Evolutionary conservation across 2,113 vertebrate genomes (phyloP).

Genomic region (Gopherus evgoodei): DNA sequence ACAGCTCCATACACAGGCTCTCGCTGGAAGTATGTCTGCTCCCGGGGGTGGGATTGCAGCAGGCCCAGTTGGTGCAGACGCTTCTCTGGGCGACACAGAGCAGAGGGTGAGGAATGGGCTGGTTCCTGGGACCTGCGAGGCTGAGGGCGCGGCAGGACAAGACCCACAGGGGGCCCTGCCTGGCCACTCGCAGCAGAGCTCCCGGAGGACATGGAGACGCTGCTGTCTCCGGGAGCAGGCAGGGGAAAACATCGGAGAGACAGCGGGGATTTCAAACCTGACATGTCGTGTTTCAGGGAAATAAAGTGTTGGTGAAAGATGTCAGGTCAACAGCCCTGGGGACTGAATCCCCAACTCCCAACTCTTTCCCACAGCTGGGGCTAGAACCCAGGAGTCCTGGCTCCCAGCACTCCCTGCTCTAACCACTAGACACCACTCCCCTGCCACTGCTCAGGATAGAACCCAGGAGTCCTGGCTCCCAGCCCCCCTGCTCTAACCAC

Average conservation of each 20-base stretch:
- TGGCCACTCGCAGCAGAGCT: background rate
- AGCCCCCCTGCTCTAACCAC: background rate
- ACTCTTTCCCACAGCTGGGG: too few relatives aligned
- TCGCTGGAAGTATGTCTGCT: constrained; percentile 87
- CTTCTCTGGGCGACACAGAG: constrained; percentile 78
- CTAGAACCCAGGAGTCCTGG: too few relatives aligned
- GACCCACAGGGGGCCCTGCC: too few relatives aligned
- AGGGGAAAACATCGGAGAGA: background rate
- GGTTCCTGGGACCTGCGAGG: background rate
- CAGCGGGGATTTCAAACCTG: background rate
- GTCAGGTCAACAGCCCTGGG: too few relatives aligned
- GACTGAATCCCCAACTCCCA: too few relatives aligned
- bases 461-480: background rate
- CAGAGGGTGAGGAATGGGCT: background rate
- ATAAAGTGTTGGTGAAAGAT: background rate
- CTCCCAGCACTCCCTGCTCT: too few relatives aligned
- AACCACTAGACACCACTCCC: too few relatives aligned
- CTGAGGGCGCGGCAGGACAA: too few relatives aligned
- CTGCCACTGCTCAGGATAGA: background rate
- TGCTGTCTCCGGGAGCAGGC: background rate
- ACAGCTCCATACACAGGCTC: constrained; percentile 83
- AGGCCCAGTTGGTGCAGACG: constrained; percentile 86
- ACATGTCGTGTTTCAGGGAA: background rate
- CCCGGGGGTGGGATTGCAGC: constrained; percentile 80
- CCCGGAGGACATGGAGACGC: background rate